Conservation (phyloP, 2,113 vertebrate species). For the Amblyopsis rosae region DNA sequence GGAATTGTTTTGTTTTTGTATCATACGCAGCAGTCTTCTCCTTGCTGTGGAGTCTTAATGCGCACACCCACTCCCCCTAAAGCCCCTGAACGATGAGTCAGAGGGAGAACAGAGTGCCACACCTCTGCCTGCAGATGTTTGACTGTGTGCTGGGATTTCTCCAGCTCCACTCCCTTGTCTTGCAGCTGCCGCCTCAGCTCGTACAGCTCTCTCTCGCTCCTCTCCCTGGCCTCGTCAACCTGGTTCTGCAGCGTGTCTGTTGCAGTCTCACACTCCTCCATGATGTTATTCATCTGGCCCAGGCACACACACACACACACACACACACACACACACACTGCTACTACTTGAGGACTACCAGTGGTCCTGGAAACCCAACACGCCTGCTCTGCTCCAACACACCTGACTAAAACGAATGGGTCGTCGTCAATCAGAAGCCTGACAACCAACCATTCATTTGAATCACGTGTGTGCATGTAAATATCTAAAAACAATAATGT, state of each 20-base stretch:
- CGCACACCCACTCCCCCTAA: slow-evolving; percentile 5
- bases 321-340: not conserved
- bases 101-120: slow-evolving; percentile 42
- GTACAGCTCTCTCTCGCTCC: slow-evolving; percentile 80
- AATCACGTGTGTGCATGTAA: too few species aligned
- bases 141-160: slow-evolving; percentile 78
- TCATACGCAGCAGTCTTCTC: not conserved
- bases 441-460: too few species aligned
- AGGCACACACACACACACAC: too few species aligned
- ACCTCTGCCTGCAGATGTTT: slow-evolving; percentile 91
- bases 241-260: slow-evolving; percentile 87
- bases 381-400: too few species aligned
- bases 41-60: not conserved
- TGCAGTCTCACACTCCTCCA: slow-evolving; percentile 81
- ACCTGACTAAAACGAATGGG: too few species aligned
- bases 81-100: slow-evolving; percentile 28
- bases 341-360: not conserved
- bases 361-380: too few species aligned
- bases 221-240: slow-evolving; percentile 87
- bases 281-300: slow-evolving; percentile 85
- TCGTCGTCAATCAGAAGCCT: too few species aligned
- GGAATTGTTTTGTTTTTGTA: not conserved
- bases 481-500: too few species aligned
- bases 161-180: slow-evolving; percentile 85
- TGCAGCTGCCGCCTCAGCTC: slow-evolving; percentile 85